Base-by-base conservation (phyloP, 1,140 invertebrate genomes). In the Nasonia giraulti region DNA sequence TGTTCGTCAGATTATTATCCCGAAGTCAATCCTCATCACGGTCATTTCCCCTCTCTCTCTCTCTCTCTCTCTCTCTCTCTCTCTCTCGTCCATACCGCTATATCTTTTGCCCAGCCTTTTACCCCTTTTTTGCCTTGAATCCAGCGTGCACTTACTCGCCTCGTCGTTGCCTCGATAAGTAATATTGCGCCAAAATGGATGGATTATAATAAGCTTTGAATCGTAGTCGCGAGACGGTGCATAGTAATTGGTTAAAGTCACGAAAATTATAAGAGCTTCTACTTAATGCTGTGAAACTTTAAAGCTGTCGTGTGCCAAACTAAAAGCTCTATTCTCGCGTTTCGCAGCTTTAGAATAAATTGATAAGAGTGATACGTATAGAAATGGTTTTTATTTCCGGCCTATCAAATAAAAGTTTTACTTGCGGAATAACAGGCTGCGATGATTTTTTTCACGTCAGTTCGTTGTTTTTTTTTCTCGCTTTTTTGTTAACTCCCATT, bases 1-100 rank as follows among this genome's bases (percentile, higher is more conserved):
- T 93, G 92, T 93, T 91, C 90, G 89, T 90, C 89, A 89, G 91
- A 93, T 93, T 92, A 92, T 92, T 90, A 92, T 92, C 90, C 88
- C 87, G 86, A 87, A 92, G 91, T 93, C 92, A 92, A 93, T 93
- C 90, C 90, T 91, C 90, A 93, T 93, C 91, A 91, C 85, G 81
- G 85, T 82, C 85, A 87, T 89, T 87, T 86, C 84, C 82, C 82
- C 81, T 50, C 62, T 23, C 23, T 74, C 11, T 27, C 27, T 27
- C 27, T 27, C 27, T 27, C 17, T 17, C 23, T 62, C 55, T 40
- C 50, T 37, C 71, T 17, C 47, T 23, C 27, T 81, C 17, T 10
- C 23, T 17, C 7, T n/a, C 10, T 55, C 20, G 33, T 37, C 33
- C 33, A 37, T 37, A 37, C 33, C 3, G 33, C 12, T 27, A 76